These are phyloP conservation scores for Spongia lamella DNA, from an alignment of 37 sponge, comb jelly and placozoan species.

Conservation along the genomic window DNA sequence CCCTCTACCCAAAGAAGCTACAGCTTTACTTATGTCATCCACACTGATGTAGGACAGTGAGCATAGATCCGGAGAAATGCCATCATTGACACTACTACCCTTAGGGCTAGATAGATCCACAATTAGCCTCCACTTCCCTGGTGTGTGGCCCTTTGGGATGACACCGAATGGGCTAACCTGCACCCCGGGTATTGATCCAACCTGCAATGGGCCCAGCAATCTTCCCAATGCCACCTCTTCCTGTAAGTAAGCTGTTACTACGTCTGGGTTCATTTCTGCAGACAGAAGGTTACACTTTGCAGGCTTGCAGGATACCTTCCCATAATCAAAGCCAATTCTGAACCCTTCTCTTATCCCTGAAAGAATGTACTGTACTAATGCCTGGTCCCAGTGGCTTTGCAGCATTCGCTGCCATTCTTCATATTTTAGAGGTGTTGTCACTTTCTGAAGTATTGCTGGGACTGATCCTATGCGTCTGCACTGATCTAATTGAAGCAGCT, in stretches of 20 bases:
- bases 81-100: slow-evolving; percentile 18
- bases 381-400: not conserved
- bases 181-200: not conserved
- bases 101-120: not conserved
- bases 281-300: slow-evolving; percentile 3
- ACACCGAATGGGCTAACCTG: slow-evolving; percentile 6
- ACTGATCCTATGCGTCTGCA: too few species aligned
- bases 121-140: slow-evolving; percentile 6
- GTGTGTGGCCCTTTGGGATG: not conserved
- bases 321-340: slow-evolving; percentile 2
- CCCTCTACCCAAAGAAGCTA: not conserved
- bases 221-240: too few species aligned
- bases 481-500: too few species aligned
- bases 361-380: not conserved
- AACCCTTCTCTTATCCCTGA: not conserved
- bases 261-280: not conserved
- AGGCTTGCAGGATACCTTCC: not conserved
- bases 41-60: slow-evolving; percentile 19
- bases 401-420: not conserved
- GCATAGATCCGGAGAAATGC: slow-evolving; percentile 24
- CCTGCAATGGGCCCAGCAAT: not conserved
- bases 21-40: not conserved
- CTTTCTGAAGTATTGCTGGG: too few species aligned
- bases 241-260: slow-evolving; percentile 3
- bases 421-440: not conserved